A percentile compares a stretch with the other conserved stretches of the same genome.
phyloP scores from a whole-genome alignment of 2,888 invertebrate species.

The Peribatodes rhomboidaria region DNA sequence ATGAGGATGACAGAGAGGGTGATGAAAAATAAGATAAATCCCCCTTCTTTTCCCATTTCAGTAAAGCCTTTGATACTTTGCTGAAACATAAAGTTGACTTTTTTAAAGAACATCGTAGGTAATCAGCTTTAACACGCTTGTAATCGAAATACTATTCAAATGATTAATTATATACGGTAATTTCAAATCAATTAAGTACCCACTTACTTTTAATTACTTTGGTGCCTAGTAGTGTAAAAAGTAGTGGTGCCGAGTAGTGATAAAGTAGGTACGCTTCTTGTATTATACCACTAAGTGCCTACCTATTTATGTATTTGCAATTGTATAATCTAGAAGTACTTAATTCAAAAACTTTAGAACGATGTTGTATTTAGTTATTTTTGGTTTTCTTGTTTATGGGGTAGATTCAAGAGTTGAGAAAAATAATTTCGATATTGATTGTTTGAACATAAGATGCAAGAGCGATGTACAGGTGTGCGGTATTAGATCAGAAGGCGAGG shows the following conservation, averaged over 20 bases:
- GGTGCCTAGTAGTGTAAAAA: no score
- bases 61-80: no score
- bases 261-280: not conserved
- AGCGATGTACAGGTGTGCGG: constrained; percentile 62
- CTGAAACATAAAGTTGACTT: no score
- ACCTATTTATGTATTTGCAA: not conserved
- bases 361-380: constrained; percentile 18
- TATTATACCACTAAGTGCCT: not conserved
- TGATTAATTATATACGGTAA: not conserved
- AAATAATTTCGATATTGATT: constrained; percentile 57
- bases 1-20: no score
- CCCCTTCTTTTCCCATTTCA: no score
- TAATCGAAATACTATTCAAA: no score
- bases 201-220: not conserved
- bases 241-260: no score
- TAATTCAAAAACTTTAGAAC: not conserved
- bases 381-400: constrained; percentile 10
- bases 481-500: constrained; percentile 55
- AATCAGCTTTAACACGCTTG: no score
- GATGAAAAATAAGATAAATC: no score
- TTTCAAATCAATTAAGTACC: constrained; percentile 4
- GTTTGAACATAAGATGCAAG: constrained; percentile 59
- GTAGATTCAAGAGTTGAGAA: constrained; percentile 31
- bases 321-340: not conserved
- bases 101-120: no score